Conservation (phyloP, 2,888 invertebrate species). For the Dorcus parallelipipedus region DNA sequence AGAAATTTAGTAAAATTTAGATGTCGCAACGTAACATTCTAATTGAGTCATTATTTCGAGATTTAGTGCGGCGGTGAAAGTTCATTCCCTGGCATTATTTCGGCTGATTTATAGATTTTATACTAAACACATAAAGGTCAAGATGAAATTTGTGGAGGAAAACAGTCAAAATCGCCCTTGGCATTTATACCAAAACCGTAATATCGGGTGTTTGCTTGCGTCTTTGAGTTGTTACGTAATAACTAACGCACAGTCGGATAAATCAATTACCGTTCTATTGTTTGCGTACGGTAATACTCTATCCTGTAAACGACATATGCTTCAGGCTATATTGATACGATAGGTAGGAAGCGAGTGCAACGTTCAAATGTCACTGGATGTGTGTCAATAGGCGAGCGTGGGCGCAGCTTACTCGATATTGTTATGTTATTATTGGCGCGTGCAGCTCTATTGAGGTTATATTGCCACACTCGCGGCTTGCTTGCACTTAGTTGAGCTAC, state of each 20-base stretch:
- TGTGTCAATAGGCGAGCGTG: constrained; percentile 38
- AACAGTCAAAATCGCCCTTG: no score
- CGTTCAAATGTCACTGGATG: constrained; percentile 37
- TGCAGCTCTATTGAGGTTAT: constrained; percentile 37
- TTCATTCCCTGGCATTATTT: no score
- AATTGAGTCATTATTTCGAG: no score
- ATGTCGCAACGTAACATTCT: no score
- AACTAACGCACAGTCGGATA: background rate
- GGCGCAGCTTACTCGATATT: constrained; percentile 40
- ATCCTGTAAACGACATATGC: background rate
- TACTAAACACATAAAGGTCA: no score
- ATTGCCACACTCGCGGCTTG: constrained; percentile 28
- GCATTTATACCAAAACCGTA: no score
- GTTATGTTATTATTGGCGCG: constrained; percentile 40
- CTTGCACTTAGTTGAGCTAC: constrained; percentile 24
- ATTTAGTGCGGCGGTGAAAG: no score
- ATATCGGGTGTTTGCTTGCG: no score
- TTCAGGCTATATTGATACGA: background rate
- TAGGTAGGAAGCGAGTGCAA: constrained; percentile 30
- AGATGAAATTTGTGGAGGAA: no score
- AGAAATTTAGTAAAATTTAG: no score
- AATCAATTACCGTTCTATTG: constrained; percentile 1
- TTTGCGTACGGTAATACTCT: background rate
- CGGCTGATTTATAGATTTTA: no score
- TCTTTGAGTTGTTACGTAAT: no score